Base-by-base conservation (phyloP, 2,888 invertebrate genomes). In the Rhingia campestris region DNA sequence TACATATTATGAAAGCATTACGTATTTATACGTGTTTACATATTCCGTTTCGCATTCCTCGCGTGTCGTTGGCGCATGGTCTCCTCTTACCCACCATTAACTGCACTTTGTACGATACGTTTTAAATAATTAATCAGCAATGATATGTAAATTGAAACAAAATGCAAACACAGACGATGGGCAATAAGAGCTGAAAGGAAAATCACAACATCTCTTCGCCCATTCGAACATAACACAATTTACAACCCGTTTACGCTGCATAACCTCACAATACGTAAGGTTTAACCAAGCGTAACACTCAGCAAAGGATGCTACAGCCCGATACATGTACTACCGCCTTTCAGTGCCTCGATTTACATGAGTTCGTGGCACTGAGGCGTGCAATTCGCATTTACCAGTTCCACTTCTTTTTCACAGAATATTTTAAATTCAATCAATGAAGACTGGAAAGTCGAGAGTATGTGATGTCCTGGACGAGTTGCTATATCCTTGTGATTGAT, bases 51-150 rank as follows among this genome's bases (percentile, higher is more conserved):
- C n/a, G 39, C 32, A 56, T 37, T 32, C 5, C 6, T 9, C 7
- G 22, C 58, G 7, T 35, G 9, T 6, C n/a, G 10, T 9, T 12
- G n/a, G n/a, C n/a, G n/a, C 30, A 22, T 39, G 41, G 12, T 6
- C 35, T 33, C 33, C 37, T 32, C 32, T 75, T 81, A 39, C 39
- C 47, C 58, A 32, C 64, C 70, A 81, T 81, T 81, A 76, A 81
- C 69, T 64, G 58, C 45, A 69, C 69, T 69, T 58, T 75, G 69
- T 53, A 81, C 49, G 74, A 32, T 30, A 30, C 53, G 35, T 64
- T 69, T 76, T n/a, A 70, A 75, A 81, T 81, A 81, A 81, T 81
- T 81, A 76, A 81, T 81, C 81, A 81, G 63, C 51, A 63, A 58
- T 70, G 81, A 81, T 64, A 56, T 70, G 69, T 69, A 64, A 70